Conservation (phyloP, 1,140 invertebrate species). For the Arctopsyche grandis region DNA sequence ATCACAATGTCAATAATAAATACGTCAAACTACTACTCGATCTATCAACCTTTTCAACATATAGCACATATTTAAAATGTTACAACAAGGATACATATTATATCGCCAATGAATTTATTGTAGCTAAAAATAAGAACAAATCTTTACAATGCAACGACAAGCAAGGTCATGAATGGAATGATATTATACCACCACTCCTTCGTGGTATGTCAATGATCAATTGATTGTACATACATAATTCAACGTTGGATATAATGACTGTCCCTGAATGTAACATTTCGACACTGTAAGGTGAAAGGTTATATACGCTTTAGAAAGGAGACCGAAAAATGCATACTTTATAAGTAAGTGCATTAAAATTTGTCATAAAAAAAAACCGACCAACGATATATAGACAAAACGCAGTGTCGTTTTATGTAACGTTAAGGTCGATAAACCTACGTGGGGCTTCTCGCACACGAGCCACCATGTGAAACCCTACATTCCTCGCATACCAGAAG, state of each 20-base stretch:
- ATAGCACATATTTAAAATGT: too few relatives aligned
- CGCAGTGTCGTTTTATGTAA: not conserved
- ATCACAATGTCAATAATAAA: too few relatives aligned
- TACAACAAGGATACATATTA: too few relatives aligned
- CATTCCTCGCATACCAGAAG: constrained; percentile 17
- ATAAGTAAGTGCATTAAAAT: not conserved
- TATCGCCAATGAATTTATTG: too few relatives aligned
- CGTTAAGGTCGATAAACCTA: constrained; percentile 14
- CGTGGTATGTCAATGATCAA: not conserved
- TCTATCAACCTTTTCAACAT: too few relatives aligned
- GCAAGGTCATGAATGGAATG: not conserved
- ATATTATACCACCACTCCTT: not conserved
- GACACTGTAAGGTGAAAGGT: not conserved
- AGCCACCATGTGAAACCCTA: constrained; percentile 21
- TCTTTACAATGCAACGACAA: not conserved
- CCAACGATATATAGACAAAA: not conserved
- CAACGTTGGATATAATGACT: not conserved
- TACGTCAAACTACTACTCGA: too few relatives aligned
- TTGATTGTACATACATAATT: not conserved
- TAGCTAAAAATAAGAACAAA: too few relatives aligned
- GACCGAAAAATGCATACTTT: not conserved
- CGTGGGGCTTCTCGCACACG: constrained; percentile 23
- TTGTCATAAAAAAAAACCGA: not conserved
- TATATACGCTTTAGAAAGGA: not conserved
- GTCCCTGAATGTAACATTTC: constrained; percentile 7